phyloP scores from a whole-genome alignment of 2,888 invertebrate genomes.

The Sceliomorpha sp. region DNA sequence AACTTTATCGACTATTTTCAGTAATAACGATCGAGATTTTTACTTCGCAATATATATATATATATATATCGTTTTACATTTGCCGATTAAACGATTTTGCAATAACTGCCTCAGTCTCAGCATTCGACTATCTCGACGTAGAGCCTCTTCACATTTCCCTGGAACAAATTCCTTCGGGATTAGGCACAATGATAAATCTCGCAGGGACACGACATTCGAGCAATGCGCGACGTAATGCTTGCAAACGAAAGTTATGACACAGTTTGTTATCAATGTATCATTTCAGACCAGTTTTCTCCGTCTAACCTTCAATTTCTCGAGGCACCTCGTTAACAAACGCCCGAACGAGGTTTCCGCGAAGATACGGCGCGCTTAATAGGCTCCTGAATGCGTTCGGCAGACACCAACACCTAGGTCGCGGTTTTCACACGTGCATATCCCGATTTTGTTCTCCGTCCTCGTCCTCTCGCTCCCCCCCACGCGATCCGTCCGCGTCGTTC shows the following conservation, averaged over 20 bases:
- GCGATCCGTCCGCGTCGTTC: too few species aligned
- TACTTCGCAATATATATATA: too few species aligned
- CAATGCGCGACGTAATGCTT: slow-evolving; percentile 20
- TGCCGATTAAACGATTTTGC: too few species aligned
- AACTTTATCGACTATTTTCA: too few species aligned
- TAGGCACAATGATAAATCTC: slow-evolving; percentile 25
- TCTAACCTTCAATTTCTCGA: slow-evolving; percentile 31
- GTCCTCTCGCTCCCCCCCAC: too few species aligned
- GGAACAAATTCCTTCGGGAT: too few species aligned
- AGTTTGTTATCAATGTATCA: slow-evolving; percentile 40
- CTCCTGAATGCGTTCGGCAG: slow-evolving; percentile 35
- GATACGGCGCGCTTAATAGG: slow-evolving; percentile 21
- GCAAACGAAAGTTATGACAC: slow-evolving; percentile 47
- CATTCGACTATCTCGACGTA: too few species aligned
- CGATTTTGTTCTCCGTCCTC: slow-evolving; percentile 65
- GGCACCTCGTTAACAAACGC: slow-evolving; percentile 26
- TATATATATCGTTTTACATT: too few species aligned
- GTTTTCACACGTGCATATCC: slow-evolving; percentile 75
- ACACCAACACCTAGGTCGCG: slow-evolving; percentile 65
- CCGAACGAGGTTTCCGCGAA: slow-evolving; percentile 5
- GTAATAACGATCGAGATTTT: too few species aligned
- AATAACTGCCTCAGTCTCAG: too few species aligned
- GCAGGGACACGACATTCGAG: too few species aligned
- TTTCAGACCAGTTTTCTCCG: slow-evolving; percentile 34
- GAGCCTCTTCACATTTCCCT: too few species aligned